Percentiles rank a stretch among this genome's conserved stretches.
Evolutionary conservation across 2,888 invertebrate genomes (phyloP).

Genomic region (Nephrotoma appendiculata): DNA sequence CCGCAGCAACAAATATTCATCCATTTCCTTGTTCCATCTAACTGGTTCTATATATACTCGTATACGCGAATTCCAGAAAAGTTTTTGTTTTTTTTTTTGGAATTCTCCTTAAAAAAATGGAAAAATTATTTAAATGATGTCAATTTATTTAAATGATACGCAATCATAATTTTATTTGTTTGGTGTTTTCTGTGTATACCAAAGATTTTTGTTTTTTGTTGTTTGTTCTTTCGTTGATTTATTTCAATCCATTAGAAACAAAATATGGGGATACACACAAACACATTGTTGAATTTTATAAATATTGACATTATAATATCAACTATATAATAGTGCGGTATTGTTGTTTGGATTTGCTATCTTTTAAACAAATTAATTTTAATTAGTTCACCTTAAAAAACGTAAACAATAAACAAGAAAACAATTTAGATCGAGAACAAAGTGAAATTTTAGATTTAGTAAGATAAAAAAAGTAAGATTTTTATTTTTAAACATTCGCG

Average conservation of each 20-base stretch:
- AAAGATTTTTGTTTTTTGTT: background rate
- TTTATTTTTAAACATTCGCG: background rate
- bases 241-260: background rate
- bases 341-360: background rate
- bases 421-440: background rate
- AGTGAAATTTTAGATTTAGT: background rate
- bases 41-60: too few relatives aligned
- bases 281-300: background rate
- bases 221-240: background rate
- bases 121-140: background rate
- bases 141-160: background rate
- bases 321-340: too few relatives aligned
- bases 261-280: background rate
- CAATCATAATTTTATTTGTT: background rate
- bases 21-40: background rate
- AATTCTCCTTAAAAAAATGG: background rate
- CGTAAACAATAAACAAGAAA: background rate
- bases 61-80: too few relatives aligned
- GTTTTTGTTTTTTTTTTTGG: background rate
- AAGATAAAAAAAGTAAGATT: background rate
- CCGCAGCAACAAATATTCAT: background rate
- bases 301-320: background rate
- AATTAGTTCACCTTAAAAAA: background rate
- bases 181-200: background rate
- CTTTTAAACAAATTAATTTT: background rate